A percentile compares a stretch with the other conserved stretches of the same genome.
phyloP scores from a whole-genome alignment of 2,113 vertebrate species.

The Dipodomys spectabilis region DNA sequence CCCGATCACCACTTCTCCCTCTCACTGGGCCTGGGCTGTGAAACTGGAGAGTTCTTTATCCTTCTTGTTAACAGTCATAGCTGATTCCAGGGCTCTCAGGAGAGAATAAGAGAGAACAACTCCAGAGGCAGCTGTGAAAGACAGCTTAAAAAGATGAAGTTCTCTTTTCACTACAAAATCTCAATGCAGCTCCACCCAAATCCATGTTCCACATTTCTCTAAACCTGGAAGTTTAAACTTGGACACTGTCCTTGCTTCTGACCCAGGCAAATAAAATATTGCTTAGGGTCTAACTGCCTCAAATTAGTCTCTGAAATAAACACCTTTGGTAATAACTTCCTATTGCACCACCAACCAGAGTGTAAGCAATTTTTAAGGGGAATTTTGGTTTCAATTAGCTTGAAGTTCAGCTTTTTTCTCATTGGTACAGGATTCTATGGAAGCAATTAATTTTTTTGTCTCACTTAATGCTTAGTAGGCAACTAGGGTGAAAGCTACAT shows the following conservation, averaged over 20 bases:
- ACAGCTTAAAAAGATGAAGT: background rate
- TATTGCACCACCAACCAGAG: conserved; percentile 61
- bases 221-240: background rate
- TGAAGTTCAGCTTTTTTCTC: conserved; percentile 64
- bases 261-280: conserved; percentile 63
- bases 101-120: background rate
- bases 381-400: conserved; percentile 82
- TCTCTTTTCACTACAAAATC: background rate
- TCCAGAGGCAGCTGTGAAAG: background rate
- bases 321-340: conserved; percentile 77
- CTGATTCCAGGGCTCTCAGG: background rate
- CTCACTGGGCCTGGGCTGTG: background rate
- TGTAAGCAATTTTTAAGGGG: conserved; percentile 59
- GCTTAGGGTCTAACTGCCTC: conserved; percentile 65
- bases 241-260: no score
- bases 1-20: no score
- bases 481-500: background rate
- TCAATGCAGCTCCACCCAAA: no score
- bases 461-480: conserved; percentile 2
- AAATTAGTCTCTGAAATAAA: conserved; percentile 80
- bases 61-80: conserved; percentile 7
- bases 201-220: background rate
- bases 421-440: conserved; percentile 60
- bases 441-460: conserved; percentile 50
- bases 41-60: background rate